phyloP scores from a whole-genome alignment of 2,797 vertebrate genomes.

The Eulemur albifrons region DNA sequence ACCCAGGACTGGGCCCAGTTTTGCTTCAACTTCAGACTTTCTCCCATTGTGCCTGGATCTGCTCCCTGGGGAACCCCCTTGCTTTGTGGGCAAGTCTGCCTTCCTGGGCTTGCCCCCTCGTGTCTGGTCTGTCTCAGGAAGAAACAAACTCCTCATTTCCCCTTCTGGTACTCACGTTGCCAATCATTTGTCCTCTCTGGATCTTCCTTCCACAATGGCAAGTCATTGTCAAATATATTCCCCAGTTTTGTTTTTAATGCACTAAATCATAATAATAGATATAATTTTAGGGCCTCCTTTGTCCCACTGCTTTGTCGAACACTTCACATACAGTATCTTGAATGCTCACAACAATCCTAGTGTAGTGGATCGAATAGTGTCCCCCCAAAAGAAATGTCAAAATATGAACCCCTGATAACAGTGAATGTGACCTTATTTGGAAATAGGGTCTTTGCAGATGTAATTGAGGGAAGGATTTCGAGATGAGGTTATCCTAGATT shows the following conservation, averaged over 20 bases:
- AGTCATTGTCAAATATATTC: not conserved
- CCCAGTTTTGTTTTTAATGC: not conserved
- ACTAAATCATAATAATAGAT: not conserved
- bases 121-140: not conserved
- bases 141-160: not conserved
- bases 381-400: not conserved
- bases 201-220: not conserved
- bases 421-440: not conserved
- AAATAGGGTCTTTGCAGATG: not conserved
- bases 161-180: not conserved
- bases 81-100: not conserved
- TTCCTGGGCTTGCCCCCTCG: not conserved
- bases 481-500: not conserved
- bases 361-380: not conserved
- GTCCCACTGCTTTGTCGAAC: not conserved
- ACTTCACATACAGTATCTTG: not conserved
- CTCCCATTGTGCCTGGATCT: not conserved
- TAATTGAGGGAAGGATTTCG: not conserved
- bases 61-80: not conserved
- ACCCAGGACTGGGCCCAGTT: not conserved
- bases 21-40: not conserved
- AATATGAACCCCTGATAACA: not conserved
- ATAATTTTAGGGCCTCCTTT: not conserved
- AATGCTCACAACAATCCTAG: not conserved
- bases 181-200: not conserved